phyloP scores from a whole-genome alignment of 2,797 vertebrate genomes.

The Arctocebus calabarensis region DNA sequence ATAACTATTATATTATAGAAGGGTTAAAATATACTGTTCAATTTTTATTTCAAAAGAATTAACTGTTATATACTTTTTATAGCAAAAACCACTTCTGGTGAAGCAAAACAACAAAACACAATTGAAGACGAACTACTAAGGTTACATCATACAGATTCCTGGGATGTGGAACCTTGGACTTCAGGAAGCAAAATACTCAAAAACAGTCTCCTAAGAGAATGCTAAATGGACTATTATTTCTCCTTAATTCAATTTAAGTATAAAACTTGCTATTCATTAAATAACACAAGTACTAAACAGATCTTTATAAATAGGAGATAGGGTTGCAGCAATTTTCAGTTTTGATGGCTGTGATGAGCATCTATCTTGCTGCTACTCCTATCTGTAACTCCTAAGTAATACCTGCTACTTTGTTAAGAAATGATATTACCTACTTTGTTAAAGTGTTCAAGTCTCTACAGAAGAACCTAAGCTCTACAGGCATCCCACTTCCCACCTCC shows the following conservation, averaged over 20 bases:
- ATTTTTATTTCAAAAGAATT: constrained; percentile 65
- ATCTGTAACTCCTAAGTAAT: background rate
- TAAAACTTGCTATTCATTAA: constrained; percentile 15
- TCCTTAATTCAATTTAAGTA: constrained; percentile 43
- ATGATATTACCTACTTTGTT: background rate
- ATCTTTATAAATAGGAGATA: background rate
- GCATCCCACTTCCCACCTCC: background rate
- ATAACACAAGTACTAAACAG: background rate
- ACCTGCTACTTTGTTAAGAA: background rate
- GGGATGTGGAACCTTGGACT: background rate
- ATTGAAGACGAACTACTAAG: background rate
- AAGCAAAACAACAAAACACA: constrained; percentile 14
- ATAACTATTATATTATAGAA: background rate
- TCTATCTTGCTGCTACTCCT: background rate
- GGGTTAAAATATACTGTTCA: background rate
- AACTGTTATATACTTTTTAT: background rate
- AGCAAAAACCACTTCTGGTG: background rate
- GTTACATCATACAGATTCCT: background rate
- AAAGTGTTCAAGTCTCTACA: constrained; percentile 7
- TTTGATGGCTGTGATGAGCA: constrained; percentile 21
- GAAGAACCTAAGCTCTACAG: background rate
- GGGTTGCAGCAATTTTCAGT: background rate
- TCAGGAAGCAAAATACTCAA: background rate
- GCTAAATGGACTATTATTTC: background rate
- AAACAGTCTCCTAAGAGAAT: background rate